These are phyloP conservation scores for Mystacornis crossleyi DNA, from an alignment of 2,113 vertebrate species.

Conservation along the genomic window DNA sequence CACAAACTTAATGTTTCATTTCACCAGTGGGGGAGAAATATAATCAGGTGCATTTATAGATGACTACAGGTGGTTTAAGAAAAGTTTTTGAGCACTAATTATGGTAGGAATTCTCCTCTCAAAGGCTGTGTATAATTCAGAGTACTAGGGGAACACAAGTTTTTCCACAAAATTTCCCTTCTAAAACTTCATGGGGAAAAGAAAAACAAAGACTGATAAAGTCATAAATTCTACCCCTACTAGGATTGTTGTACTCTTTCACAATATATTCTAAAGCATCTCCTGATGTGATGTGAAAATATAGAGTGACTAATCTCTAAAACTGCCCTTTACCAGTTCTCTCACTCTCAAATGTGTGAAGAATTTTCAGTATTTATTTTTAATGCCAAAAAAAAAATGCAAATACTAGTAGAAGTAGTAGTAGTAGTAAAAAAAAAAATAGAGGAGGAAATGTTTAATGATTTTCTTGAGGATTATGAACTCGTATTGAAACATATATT, in stretches of 20 bases:
- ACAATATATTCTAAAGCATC: neutral
- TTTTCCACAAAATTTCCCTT: neutral
- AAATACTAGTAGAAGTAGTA: neutral
- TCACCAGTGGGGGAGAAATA: accelerated
- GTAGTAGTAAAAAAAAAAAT: neutral
- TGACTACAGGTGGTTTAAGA: neutral
- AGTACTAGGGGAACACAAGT: neutral
- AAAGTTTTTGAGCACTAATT: neutral
- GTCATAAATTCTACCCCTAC: neutral
- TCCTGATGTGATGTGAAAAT: neutral
- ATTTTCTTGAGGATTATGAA: neutral
- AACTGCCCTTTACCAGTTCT: neutral
- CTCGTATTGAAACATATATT: neutral
- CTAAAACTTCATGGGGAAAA: neutral
- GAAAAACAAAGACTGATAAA: neutral
- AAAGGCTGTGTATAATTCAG: neutral
- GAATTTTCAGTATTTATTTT: neutral
- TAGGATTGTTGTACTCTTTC: neutral
- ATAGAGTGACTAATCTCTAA: neutral
- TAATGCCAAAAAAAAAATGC: neutral
- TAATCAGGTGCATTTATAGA: neutral
- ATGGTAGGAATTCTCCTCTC: neutral
- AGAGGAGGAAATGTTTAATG: neutral
- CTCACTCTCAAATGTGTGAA: neutral
- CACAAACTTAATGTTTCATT: neutral